phyloP scores from a whole-genome alignment of 2,888 invertebrate genomes.

The Deroplatys truncata region DNA sequence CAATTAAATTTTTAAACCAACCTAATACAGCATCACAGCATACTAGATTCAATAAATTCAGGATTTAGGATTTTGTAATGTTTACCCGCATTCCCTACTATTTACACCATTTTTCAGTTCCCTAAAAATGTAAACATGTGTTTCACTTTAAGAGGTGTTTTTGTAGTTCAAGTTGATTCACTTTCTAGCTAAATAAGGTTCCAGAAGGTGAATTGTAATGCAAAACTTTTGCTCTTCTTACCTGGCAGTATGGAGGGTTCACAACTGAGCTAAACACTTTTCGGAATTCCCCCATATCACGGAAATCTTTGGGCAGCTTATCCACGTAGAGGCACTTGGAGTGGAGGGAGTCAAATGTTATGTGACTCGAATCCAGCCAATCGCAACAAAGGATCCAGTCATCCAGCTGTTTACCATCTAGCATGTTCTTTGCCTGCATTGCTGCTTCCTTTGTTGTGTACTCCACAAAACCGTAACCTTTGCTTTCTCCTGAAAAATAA shows the following conservation, averaged over 20 bases:
- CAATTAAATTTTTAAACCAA: no score
- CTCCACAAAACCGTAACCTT: constrained; percentile 54
- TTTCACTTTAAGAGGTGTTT: no score
- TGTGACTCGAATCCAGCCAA: constrained; percentile 47
- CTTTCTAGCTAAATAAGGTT: no score
- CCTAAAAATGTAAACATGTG: no score
- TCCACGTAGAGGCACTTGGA: constrained; percentile 51
- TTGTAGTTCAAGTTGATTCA: no score
- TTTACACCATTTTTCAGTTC: no score
- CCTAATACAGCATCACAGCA: no score
- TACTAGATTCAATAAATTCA: no score
- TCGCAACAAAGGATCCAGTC: constrained; percentile 47
- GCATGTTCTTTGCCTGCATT: constrained; percentile 44
- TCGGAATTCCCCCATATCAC: constrained; percentile 48
- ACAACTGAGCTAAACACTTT: constrained; percentile 47
- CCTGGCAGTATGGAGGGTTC: constrained; percentile 52
- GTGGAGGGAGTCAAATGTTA: constrained; percentile 47
- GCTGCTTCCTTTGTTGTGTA: constrained; percentile 48
- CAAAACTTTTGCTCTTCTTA: constrained; percentile 33
- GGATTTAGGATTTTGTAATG: no score
- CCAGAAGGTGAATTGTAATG: neutral
- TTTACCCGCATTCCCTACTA: no score
- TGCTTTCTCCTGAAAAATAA: constrained; percentile 44
- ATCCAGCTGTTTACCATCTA: constrained; percentile 44
- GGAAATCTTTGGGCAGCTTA: constrained; percentile 48